These are phyloP conservation scores for Megastigmus dorsalis DNA, from an alignment of 2,888 invertebrate genomes.

Conservation along the genomic window DNA sequence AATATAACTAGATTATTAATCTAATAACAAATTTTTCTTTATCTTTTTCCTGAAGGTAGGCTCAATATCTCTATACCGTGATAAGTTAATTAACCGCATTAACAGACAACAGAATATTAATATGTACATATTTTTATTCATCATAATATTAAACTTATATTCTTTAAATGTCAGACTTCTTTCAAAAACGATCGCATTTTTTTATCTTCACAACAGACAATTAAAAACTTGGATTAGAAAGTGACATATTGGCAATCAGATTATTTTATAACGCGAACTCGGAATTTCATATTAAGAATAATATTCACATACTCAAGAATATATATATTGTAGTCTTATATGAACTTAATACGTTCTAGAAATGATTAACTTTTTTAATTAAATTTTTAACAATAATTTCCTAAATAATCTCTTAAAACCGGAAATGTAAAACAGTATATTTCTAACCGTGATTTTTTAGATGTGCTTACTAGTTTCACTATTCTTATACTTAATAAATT, in stretches of 20 bases:
- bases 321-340: neutral
- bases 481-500: neutral
- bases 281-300: too few species aligned
- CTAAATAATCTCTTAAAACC: neutral
- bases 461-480: neutral
- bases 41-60: neutral
- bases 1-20: constrained; percentile 2
- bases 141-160: constrained; percentile 20
- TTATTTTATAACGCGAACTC: too few species aligned
- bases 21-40: constrained; percentile 1
- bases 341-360: neutral
- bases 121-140: constrained; percentile 36
- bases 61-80: neutral
- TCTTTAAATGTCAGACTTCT: constrained; percentile 28
- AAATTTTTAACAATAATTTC: neutral
- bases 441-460: neutral
- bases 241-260: neutral
- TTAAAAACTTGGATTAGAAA: neutral
- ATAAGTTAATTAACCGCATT: constrained; percentile 10
- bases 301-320: neutral
- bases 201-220: neutral
- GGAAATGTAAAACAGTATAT: neutral
- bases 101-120: constrained; percentile 34
- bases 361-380: neutral
- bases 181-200: neutral